phyloP scores from a whole-genome alignment of 2,888 invertebrate genomes.

The Campoplex capitator region DNA sequence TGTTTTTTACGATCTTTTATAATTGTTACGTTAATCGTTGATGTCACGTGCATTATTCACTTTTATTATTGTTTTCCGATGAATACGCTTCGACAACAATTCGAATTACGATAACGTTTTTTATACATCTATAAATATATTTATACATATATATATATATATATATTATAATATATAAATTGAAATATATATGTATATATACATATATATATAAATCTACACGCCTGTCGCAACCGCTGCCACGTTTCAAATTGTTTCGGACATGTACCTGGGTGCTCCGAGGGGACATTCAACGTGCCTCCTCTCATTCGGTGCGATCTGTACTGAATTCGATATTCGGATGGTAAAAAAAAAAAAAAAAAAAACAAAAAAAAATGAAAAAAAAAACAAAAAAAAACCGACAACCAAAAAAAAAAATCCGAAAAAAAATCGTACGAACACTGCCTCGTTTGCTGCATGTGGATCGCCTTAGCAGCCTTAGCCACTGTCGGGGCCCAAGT shows the following conservation, averaged over 20 bases:
- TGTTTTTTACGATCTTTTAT: slow-evolving; percentile 17
- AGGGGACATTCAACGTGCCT: slow-evolving; percentile 82
- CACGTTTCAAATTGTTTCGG: slow-evolving; percentile 76
- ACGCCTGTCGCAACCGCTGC: slow-evolving; percentile 71
- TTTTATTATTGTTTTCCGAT: slow-evolving; percentile 70
- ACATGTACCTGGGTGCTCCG: slow-evolving; percentile 84
- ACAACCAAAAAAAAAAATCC: slow-evolving; percentile 72
- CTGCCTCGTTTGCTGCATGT: slow-evolving; percentile 87
- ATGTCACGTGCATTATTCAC: slow-evolving; percentile 50
- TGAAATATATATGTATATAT: slow-evolving; percentile 31
- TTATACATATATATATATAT: slow-evolving; percentile 46
- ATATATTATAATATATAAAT: slow-evolving; percentile 14
- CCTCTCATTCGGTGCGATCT: slow-evolving; percentile 83
- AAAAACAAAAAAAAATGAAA: slow-evolving; percentile 63
- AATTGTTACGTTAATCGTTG: slow-evolving; percentile 30
- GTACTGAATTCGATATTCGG: slow-evolving; percentile 82
- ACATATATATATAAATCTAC: slow-evolving; percentile 66
- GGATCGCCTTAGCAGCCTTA: slow-evolving; percentile 86
- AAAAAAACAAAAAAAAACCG: slow-evolving; percentile 68
- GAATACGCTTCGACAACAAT: slow-evolving; percentile 75
- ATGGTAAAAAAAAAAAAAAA: slow-evolving; percentile 78
- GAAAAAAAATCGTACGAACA: slow-evolving; percentile 82
- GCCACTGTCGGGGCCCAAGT: slow-evolving; percentile 88
- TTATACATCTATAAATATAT: slow-evolving; percentile 49
- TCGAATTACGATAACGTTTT: slow-evolving; percentile 74